Conservation (phyloP, 1,140 invertebrate species). For the Plutomurus gul region DNA sequence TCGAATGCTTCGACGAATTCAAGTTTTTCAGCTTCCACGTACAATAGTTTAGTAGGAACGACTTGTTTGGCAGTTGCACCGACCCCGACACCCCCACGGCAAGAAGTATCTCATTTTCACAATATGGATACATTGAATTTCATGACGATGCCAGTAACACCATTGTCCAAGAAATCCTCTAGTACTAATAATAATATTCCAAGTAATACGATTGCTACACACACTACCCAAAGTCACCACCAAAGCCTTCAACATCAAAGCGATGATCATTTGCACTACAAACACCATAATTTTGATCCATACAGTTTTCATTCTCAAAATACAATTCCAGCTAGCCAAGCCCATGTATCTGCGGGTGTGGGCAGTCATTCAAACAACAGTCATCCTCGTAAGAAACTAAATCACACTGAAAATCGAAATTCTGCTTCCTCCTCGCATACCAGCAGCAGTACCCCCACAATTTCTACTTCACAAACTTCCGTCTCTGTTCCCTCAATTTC, state of each 20-base stretch:
- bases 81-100: background rate
- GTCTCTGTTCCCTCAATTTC: background rate
- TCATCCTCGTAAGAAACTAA: no score
- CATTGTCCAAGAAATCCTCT: background rate
- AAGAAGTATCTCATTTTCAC: background rate
- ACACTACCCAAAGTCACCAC: background rate
- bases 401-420: background rate
- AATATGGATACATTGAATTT: slow-evolving; percentile 1
- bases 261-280: no score
- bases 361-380: no score
- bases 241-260: no score
- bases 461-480: background rate
- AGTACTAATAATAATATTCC: background rate
- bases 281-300: no score
- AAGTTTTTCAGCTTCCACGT: background rate
- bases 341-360: no score
- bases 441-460: background rate
- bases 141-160: background rate
- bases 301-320: background rate
- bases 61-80: slow-evolving; percentile 3
- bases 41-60: background rate
- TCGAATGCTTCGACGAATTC: background rate
- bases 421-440: background rate
- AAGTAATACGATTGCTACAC: background rate
- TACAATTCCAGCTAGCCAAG: background rate